Conservation (phyloP, 2,888 invertebrate genomes). For the Nasonia oneida region DNA sequence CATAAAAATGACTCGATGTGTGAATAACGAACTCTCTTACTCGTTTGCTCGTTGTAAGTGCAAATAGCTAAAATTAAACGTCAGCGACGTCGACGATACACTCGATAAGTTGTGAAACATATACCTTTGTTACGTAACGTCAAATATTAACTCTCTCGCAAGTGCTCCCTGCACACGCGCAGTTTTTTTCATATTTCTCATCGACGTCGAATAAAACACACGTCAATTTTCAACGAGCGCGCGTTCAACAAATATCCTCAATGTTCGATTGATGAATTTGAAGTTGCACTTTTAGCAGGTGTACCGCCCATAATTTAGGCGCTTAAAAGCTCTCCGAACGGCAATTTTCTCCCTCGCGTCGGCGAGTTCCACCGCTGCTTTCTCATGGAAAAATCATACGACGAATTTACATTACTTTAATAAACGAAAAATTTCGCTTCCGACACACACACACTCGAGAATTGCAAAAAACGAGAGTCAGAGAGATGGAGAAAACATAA, state of each 20-base stretch:
- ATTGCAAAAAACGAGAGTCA: neutral
- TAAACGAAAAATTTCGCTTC: neutral
- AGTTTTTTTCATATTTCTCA: neutral
- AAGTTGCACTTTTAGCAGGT: neutral
- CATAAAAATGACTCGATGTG: neutral
- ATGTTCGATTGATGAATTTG: conserved; percentile 21
- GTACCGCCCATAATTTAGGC: neutral
- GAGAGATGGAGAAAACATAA: neutral
- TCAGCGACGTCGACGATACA: neutral
- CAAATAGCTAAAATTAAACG: neutral
- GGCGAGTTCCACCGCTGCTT: neutral
- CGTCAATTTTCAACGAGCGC: neutral
- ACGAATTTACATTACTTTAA: neutral
- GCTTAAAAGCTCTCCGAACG: neutral
- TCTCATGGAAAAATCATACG: neutral
- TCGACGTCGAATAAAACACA: conserved; percentile 3
- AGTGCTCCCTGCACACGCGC: neutral
- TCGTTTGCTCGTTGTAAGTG: neutral
- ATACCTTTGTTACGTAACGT: neutral
- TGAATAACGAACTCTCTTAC: neutral
- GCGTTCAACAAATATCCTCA: conserved; percentile 5
- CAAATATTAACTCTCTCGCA: neutral
- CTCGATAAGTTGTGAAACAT: neutral
- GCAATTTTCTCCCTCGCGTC: neutral
- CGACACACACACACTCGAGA: neutral